Base-by-base conservation (phyloP, 2,888 invertebrate species). In the Ochlodes sylvanus region DNA sequence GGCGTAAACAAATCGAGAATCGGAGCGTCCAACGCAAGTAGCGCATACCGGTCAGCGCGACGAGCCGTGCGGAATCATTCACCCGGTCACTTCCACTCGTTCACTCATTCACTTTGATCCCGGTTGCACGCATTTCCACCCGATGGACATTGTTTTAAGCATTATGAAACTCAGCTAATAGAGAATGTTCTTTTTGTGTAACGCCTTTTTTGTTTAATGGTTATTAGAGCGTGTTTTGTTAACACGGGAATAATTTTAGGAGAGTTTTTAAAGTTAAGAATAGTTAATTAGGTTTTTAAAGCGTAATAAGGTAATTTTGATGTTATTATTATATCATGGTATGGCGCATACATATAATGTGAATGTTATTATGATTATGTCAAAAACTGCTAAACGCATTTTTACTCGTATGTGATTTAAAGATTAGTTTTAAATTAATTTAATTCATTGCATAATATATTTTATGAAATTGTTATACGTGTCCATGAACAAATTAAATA, bases 91-190 rank as follows among this genome's bases (percentile, higher is more conserved):
- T 84, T 81, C 79, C 85, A 86, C 70, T 76, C 77, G 72, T 73
- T 77, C 81, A 78, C 77, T 81, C 83, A 79, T 85, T 86, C 88
- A 83, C 91, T 92, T 90, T 92, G 90, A 73, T 76, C 88, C 87
- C 77, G 76, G 78, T 80, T 79, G 80, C 84, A 89, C 89, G 90
- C 90, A 91, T 86, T 88, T 78, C 82, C 85, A 84, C 79, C 79
- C 76, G 77, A 70, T 85, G 86, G 79, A 83, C 88, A 67, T 69
- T 71, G 71, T 68, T 65, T 66, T 60, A 70, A 68, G 68, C 68
- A 66, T 65, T 64, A 67, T 69, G 62, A 32, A 71, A 69, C 54
- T 63, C 63, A 12, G 52, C 54, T 66, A 66, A 66, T 60, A 60
- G 54, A 60, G 42, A 34, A 54, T 66, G 58, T 15, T 52, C 56